Evolutionary conservation across 1,140 invertebrate genomes (phyloP).

Genomic region (Eulimnadia texana): DNA sequence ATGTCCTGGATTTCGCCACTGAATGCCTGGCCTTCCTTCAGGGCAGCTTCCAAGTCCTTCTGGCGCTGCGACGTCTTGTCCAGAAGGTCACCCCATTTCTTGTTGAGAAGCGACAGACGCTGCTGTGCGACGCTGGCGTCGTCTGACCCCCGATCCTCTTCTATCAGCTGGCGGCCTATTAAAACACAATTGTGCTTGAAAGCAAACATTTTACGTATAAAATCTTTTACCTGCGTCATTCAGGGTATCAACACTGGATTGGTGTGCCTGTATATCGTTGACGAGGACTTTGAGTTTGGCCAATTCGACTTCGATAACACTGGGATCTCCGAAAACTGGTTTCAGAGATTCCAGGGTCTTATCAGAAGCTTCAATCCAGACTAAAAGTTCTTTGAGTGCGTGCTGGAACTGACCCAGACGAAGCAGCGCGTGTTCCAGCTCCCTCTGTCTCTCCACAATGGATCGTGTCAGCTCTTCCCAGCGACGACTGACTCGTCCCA

Average conservation of each 20-base stretch:
- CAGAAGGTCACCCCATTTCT: conserved; percentile 71
- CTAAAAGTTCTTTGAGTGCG: conserved; percentile 78
- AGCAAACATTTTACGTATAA: not conserved
- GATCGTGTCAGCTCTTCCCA: conserved; percentile 82
- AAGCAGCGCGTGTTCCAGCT: conserved; percentile 81
- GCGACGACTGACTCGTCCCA: conserved; percentile 73
- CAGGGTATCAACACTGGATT: conserved; percentile 83
- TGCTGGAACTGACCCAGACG: conserved; percentile 94
- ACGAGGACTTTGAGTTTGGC: conserved; percentile 89
- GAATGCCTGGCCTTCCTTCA: conserved; percentile 82
- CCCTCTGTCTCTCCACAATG: conserved; percentile 77
- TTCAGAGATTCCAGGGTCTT: conserved; percentile 70
- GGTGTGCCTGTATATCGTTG: conserved; percentile 94
- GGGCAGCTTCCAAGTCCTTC: conserved; percentile 75
- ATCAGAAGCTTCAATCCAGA: conserved; percentile 86
- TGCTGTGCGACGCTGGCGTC: conserved; percentile 75
- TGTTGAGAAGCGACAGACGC: conserved; percentile 77
- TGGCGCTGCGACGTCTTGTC: conserved; percentile 74
- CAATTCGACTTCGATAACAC: conserved; percentile 90
- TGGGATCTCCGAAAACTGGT: conserved; percentile 68
- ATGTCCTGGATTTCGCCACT: conserved; percentile 90
- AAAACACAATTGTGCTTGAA: not conserved
- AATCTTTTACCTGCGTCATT: conserved; percentile 58
- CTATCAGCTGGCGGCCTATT: conserved; percentile 62
- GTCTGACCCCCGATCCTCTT: conserved; percentile 66